Percentiles rank a stretch among this genome's conserved stretches.
phyloP scores from a whole-genome alignment of 2,797 vertebrate genomes.

The Typhlichthys eigenmanni region DNA sequence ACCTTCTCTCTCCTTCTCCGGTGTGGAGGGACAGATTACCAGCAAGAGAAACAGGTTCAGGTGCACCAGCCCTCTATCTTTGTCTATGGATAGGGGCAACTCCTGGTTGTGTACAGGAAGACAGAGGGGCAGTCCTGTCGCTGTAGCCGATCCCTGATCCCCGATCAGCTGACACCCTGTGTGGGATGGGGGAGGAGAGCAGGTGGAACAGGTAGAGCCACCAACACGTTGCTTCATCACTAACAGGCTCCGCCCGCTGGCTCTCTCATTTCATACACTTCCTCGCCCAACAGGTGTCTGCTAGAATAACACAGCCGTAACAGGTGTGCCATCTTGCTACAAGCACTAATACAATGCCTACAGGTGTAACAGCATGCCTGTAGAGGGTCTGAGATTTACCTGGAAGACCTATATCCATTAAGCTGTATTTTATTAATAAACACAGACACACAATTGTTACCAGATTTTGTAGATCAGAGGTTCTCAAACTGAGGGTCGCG shows the following conservation, averaged over 20 bases:
- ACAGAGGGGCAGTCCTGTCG: constrained; percentile 18
- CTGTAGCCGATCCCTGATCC: constrained; percentile 48
- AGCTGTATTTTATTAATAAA: too few species aligned
- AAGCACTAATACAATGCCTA: background rate
- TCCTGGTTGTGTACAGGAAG: constrained; percentile 25
- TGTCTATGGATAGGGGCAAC: constrained; percentile 28
- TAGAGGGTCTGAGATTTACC: too few species aligned
- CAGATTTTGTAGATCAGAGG: too few species aligned
- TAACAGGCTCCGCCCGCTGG: constrained; percentile 53
- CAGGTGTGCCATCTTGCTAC: constrained; percentile 10
- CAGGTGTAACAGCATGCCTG: background rate
- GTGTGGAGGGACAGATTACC: constrained; percentile 29
- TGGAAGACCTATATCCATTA: too few species aligned
- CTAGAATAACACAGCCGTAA: background rate
- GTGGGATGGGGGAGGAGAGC: constrained; percentile 47
- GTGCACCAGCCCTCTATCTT: constrained; percentile 38
- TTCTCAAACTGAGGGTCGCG: too few species aligned
- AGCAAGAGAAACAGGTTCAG: constrained; percentile 41
- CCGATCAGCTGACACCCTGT: constrained; percentile 62
- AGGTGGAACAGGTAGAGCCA: constrained; percentile 80
- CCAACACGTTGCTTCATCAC: constrained; percentile 28
- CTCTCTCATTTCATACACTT: constrained; percentile 25
- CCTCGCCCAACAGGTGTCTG: constrained; percentile 20
- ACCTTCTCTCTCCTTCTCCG: constrained; percentile 18
- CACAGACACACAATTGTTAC: too few species aligned